A percentile compares a stretch with the other conserved stretches of the same genome.
These are phyloP conservation scores for Hyperoodon ampullatus DNA, from an alignment of 2,113 vertebrate genomes.

Conservation along the genomic window DNA sequence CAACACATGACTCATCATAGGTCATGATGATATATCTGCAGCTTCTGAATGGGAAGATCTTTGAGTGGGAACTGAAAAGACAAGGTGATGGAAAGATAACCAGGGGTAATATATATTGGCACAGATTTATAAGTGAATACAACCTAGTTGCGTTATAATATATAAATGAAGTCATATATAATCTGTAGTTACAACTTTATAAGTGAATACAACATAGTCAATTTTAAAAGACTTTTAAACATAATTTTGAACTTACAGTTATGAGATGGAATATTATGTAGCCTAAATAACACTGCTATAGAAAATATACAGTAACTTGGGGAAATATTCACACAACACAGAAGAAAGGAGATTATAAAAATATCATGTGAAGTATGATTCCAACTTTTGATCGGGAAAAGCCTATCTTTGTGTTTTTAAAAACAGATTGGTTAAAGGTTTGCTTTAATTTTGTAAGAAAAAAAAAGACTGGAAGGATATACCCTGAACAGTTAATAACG, in stretches of 20 bases:
- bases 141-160: neutral
- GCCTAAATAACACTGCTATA: neutral
- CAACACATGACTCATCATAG: neutral
- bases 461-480: neutral
- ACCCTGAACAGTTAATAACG: neutral
- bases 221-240: slow-evolving; percentile 32
- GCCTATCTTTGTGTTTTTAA: neutral
- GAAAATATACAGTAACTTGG: neutral
- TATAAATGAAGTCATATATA: neutral
- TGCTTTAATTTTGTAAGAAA: slow-evolving; percentile 42
- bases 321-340: neutral
- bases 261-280: neutral
- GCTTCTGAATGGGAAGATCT: neutral
- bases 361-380: neutral
- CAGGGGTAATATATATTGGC: neutral
- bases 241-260: neutral
- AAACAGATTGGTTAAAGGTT: neutral
- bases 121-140: neutral
- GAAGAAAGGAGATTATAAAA: slow-evolving; percentile 35
- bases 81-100: neutral
- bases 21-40: neutral
- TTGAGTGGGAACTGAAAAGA: neutral
- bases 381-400: neutral
- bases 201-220: neutral
- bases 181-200: neutral